phyloP scores from a whole-genome alignment of 2,888 invertebrate species.

The Drosophila atripex region DNA sequence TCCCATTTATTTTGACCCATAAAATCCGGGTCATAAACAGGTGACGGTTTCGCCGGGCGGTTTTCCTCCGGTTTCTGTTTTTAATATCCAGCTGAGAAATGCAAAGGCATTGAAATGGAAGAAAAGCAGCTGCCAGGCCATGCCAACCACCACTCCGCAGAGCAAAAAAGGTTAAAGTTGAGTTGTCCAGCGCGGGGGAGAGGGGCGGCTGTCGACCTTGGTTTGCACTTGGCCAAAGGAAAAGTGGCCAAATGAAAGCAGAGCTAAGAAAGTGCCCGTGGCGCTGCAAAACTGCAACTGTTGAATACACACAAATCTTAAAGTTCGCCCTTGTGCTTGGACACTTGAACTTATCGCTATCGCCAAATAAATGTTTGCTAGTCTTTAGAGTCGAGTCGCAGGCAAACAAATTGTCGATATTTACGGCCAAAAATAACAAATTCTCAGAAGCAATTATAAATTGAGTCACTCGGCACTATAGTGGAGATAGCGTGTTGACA shows the following conservation, averaged over 20 bases:
- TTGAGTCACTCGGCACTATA: constrained; percentile 6
- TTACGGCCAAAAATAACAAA: constrained; percentile 30
- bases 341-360: constrained; percentile 31
- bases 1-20: constrained; percentile 43
- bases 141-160: background rate
- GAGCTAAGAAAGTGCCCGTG: background rate
- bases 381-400: constrained; percentile 4
- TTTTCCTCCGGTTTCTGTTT: constrained; percentile 28
- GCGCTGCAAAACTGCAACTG: constrained; percentile 26
- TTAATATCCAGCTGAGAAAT: constrained; percentile 44
- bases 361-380: constrained; percentile 20
- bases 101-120: constrained; percentile 46
- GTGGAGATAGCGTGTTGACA: background rate
- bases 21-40: constrained; percentile 48
- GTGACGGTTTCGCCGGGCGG: constrained; percentile 24
- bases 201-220: constrained; percentile 30
- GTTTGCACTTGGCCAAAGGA: constrained; percentile 31
- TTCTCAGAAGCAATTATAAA: constrained; percentile 30
- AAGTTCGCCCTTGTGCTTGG: constrained; percentile 21
- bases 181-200: background rate
- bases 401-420: constrained; percentile 16
- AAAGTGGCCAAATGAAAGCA: constrained; percentile 28
- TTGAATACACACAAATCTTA: constrained; percentile 25
- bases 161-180: constrained; percentile 46
- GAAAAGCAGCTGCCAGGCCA: constrained; percentile 42